Conservation (phyloP, 2,888 invertebrate genomes). For the Gastrophysa polygoni region DNA sequence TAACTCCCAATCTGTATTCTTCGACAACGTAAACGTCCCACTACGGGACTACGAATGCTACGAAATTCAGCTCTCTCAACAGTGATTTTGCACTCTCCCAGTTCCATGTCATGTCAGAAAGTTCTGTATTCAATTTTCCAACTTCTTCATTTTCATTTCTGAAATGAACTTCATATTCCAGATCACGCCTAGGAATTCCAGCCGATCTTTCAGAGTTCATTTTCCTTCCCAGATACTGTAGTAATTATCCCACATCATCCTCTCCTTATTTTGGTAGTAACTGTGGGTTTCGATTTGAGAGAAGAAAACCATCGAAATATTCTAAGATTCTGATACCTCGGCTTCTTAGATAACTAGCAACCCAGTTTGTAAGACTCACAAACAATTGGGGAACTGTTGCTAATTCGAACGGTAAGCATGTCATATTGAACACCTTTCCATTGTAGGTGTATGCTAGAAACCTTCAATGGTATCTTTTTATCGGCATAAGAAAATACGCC, state of each 20-base stretch:
- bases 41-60: constrained; percentile 18
- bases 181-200: neutral
- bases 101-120: neutral
- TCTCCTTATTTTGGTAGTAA: neutral
- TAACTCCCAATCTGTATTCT: constrained; percentile 9
- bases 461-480: constrained; percentile 25
- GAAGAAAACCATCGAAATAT: constrained; percentile 39
- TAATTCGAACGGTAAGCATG: constrained; percentile 40
- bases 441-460: constrained; percentile 23
- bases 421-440: constrained; percentile 26
- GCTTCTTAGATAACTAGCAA: constrained; percentile 31
- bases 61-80: constrained; percentile 20
- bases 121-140: neutral
- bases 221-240: neutral
- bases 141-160: neutral
- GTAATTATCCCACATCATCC: neutral
- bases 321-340: constrained; percentile 37
- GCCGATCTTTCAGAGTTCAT: neutral
- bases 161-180: neutral
- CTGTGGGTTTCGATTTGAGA: constrained; percentile 18
- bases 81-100: constrained; percentile 6
- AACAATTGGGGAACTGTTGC: constrained; percentile 40
- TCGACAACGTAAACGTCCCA: constrained; percentile 22
- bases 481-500: constrained; percentile 36
- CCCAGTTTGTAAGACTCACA: constrained; percentile 39